phyloP scores from a whole-genome alignment of 2,888 invertebrate genomes.

The Euzophera pinguis region DNA sequence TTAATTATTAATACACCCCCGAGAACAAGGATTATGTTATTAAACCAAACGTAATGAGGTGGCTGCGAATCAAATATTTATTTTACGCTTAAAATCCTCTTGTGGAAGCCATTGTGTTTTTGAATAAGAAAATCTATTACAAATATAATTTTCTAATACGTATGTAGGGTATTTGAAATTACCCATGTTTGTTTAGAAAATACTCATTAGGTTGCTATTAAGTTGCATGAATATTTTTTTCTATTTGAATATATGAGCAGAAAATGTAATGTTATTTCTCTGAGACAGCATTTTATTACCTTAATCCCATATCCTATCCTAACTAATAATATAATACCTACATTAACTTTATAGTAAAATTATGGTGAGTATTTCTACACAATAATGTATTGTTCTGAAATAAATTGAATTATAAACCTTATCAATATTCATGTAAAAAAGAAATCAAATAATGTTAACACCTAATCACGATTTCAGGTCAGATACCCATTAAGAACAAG shows the following conservation, averaged over 20 bases:
- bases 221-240: too few relatives aligned
- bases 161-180: not conserved
- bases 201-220: too few relatives aligned
- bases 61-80: conserved; percentile 16
- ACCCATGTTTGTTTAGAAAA: not conserved
- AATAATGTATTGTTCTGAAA: too few relatives aligned
- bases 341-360: too few relatives aligned
- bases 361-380: too few relatives aligned
- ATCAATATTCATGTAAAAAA: too few relatives aligned
- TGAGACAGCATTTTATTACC: too few relatives aligned
- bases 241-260: too few relatives aligned
- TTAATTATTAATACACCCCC: conserved; percentile 67
- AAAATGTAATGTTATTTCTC: too few relatives aligned
- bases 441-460: not conserved
- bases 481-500: not conserved
- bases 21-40: conserved; percentile 55
- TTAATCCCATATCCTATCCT: too few relatives aligned
- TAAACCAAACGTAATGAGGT: conserved; percentile 40
- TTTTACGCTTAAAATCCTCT: conserved; percentile 15
- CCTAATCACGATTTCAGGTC: not conserved
- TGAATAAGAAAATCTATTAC: not conserved
- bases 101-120: conserved; percentile 9
- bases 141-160: not conserved
- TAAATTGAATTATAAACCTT: too few relatives aligned
- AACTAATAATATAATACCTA: too few relatives aligned